Percentiles rank a stretch among this genome's conserved stretches.
These are phyloP conservation scores for Clarias laeviceps DNA, from an alignment of 2,797 vertebrate genomes.

Conservation along the genomic window DNA sequence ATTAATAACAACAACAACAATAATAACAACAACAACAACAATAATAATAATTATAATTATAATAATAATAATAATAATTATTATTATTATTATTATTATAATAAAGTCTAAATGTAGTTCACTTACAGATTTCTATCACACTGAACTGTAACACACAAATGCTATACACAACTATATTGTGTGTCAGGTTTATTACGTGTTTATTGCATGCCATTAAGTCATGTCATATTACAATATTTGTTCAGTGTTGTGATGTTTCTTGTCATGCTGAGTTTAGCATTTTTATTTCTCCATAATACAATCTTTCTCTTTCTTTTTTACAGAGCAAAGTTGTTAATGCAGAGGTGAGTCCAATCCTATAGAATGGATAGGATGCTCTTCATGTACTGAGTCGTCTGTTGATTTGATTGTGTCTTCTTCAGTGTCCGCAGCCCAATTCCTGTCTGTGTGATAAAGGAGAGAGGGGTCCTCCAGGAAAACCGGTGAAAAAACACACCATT, in stretches of 20 bases:
- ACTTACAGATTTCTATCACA: background rate
- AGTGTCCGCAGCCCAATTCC: conserved; percentile 73
- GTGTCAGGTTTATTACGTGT: too few relatives aligned
- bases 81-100: background rate
- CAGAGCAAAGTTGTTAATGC: background rate
- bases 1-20: too few relatives aligned
- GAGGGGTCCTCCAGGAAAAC: conserved; percentile 64
- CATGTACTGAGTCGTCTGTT: background rate
- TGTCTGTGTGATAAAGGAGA: conserved; percentile 73
- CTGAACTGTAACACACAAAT: background rate
- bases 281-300: background rate
- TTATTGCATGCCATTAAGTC: background rate
- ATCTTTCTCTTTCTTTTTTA: background rate
- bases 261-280: background rate
- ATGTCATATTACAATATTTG: background rate
- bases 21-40: too few relatives aligned
- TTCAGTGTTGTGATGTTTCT: background rate
- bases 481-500: conserved; percentile 62
- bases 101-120: background rate
- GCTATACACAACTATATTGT: background rate
- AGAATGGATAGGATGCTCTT: background rate
- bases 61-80: too few relatives aligned
- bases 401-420: conserved; percentile 41
- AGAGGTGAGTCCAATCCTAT: background rate
- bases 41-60: too few relatives aligned